These are phyloP conservation scores for Drosophila pallidifrons DNA, from an alignment of 1,140 invertebrate species.

Conservation along the genomic window DNA sequence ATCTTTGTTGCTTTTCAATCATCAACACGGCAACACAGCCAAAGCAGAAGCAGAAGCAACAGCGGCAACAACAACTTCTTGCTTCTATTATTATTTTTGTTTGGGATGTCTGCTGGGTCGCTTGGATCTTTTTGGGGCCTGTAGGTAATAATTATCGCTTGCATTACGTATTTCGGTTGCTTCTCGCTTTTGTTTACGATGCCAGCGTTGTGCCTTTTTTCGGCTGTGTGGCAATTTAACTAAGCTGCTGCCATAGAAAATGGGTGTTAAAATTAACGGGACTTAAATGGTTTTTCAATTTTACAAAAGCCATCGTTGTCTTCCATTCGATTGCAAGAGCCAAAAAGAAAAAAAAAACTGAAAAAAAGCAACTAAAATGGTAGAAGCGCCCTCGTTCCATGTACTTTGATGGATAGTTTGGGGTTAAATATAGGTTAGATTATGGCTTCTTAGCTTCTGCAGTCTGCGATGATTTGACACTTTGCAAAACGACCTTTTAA, in stretches of 20 bases:
- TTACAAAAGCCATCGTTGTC: slow-evolving; percentile 48
- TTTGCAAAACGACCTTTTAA: slow-evolving; percentile 79
- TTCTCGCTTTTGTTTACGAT: slow-evolving; percentile 77
- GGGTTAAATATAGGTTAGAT: slow-evolving; percentile 81
- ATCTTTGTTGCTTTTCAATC: slow-evolving; percentile 78
- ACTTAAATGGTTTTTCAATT: slow-evolving; percentile 82
- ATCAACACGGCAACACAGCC: slow-evolving; percentile 56
- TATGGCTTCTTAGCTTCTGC: slow-evolving; percentile 61
- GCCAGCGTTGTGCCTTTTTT: slow-evolving; percentile 39
- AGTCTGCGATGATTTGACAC: slow-evolving; percentile 76
- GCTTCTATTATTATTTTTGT: slow-evolving; percentile 46
- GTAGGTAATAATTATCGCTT: slow-evolving; percentile 83
- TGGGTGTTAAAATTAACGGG: slow-evolving; percentile 81
- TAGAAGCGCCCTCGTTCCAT: slow-evolving; percentile 53
- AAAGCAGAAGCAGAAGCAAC: slow-evolving; percentile 34
- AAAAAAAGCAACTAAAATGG: slow-evolving; percentile 35
- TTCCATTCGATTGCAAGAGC: slow-evolving; percentile 57
- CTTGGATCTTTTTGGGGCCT: slow-evolving; percentile 42
- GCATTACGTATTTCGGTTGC: slow-evolving; percentile 77
- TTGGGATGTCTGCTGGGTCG: slow-evolving; percentile 24
- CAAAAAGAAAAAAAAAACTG: slow-evolving; percentile 30
- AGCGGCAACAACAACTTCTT: slow-evolving; percentile 54
- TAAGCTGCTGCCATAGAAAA: slow-evolving; percentile 73
- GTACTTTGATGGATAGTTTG: slow-evolving; percentile 77
- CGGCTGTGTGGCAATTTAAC: slow-evolving; percentile 64